Conservation (phyloP, 1,140 invertebrate species). For the Euschistus heros region DNA sequence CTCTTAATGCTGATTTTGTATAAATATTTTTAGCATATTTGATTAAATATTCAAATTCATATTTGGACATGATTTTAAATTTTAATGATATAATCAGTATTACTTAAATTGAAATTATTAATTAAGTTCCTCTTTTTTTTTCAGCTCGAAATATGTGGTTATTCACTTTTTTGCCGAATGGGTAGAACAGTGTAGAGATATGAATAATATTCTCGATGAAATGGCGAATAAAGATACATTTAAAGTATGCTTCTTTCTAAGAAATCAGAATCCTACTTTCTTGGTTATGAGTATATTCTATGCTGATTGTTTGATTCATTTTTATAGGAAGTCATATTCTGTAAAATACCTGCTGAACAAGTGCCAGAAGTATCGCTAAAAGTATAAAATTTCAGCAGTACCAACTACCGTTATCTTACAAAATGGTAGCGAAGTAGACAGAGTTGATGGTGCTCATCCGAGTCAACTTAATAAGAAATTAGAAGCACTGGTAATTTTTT, state of each 20-base stretch:
- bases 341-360: constrained; percentile 64
- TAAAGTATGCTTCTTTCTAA: constrained; percentile 33
- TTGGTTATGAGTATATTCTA: neutral
- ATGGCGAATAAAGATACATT: constrained; percentile 49
- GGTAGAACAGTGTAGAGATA: constrained; percentile 80
- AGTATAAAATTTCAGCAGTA: constrained; percentile 67
- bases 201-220: constrained; percentile 67
- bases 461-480: constrained; percentile 68
- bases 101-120: neutral
- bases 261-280: neutral
- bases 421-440: constrained; percentile 55
- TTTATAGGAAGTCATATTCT: constrained; percentile 44
- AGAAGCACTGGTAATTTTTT: constrained; percentile 35
- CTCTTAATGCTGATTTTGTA: no score
- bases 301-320: constrained; percentile 17
- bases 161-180: constrained; percentile 77
- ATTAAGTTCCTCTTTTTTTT: neutral
- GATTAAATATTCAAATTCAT: no score
- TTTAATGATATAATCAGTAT: no score
- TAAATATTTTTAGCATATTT: no score
- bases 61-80: no score
- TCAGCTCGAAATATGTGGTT: constrained; percentile 35
- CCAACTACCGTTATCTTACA: constrained; percentile 76
- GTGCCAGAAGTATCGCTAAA: constrained; percentile 72
- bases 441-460: constrained; percentile 77